phyloP scores from a whole-genome alignment of 2,113 vertebrate species.

The Cathartes aura region DNA sequence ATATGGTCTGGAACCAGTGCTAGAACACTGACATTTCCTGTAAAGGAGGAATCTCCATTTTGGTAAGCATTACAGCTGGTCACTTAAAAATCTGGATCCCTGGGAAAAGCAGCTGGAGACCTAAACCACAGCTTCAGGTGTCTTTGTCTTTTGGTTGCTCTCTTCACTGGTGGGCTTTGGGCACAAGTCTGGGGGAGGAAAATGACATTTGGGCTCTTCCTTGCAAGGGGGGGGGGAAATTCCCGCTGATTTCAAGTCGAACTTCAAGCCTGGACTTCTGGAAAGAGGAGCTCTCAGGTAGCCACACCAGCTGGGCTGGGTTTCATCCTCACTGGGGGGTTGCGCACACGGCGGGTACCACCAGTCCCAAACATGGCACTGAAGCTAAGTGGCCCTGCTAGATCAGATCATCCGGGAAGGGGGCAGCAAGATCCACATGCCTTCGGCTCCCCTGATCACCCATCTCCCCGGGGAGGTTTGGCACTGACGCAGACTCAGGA shows the following conservation, averaged over 20 bases:
- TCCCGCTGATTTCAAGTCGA: background rate
- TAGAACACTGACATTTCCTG: background rate
- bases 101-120: background rate
- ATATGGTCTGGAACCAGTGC: background rate
- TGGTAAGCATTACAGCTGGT: background rate
- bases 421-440: background rate
- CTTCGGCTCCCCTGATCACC: background rate
- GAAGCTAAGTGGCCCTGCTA: background rate
- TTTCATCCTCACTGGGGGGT: background rate
- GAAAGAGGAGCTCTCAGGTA: background rate
- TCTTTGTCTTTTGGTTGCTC: background rate
- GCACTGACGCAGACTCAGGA: background rate
- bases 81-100: background rate
- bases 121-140: background rate
- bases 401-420: background rate
- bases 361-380: background rate
- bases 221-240: background rate
- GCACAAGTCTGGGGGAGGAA: background rate
- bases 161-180: background rate
- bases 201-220: background rate
- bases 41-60: background rate
- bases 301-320: background rate
- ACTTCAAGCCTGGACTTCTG: background rate
- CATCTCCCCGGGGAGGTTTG: background rate
- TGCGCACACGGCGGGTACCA: fast-evolving